Evolutionary conservation across 1,140 invertebrate species (phyloP).

Genomic region (Cydia fagiglandana): DNA sequence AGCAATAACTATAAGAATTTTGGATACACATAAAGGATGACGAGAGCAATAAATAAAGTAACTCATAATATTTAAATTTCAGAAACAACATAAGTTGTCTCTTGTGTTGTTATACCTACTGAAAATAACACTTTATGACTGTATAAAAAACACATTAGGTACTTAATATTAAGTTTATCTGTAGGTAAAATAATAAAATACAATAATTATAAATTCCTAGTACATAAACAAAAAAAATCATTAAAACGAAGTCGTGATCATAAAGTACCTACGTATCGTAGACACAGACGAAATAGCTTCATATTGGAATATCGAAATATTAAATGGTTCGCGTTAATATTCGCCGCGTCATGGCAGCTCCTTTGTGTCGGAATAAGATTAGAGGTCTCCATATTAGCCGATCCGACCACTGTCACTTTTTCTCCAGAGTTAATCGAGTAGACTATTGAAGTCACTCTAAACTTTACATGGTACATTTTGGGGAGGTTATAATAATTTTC

Average conservation of each 20-base stretch:
- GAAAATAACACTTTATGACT: too few relatives aligned
- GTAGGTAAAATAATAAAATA: too few relatives aligned
- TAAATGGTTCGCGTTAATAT: conserved; percentile 72
- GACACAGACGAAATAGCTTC: conserved; percentile 54
- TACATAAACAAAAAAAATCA: too few relatives aligned
- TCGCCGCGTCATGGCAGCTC: conserved; percentile 72
- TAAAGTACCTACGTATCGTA: conserved; percentile 30
- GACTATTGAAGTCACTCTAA: conserved; percentile 41
- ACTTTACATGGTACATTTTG: neutral
- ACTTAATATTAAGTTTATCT: neutral
- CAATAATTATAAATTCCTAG: too few relatives aligned
- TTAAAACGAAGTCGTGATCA: too few relatives aligned
- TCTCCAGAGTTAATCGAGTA: conserved; percentile 47
- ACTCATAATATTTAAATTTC: too few relatives aligned
- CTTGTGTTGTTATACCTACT: too few relatives aligned
- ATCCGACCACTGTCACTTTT: conserved; percentile 57
- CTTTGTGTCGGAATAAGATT: conserved; percentile 71
- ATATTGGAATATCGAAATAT: conserved; percentile 75
- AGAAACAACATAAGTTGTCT: too few relatives aligned
- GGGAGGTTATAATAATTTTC: neutral
- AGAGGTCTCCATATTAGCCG: conserved; percentile 69
- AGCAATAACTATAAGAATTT: too few relatives aligned
- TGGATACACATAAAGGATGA: too few relatives aligned
- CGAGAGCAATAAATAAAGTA: too few relatives aligned
- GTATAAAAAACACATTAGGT: too few relatives aligned